These are phyloP conservation scores for Muschampia plurimacula DNA, from an alignment of 2,888 invertebrate genomes.

Conservation along the genomic window DNA sequence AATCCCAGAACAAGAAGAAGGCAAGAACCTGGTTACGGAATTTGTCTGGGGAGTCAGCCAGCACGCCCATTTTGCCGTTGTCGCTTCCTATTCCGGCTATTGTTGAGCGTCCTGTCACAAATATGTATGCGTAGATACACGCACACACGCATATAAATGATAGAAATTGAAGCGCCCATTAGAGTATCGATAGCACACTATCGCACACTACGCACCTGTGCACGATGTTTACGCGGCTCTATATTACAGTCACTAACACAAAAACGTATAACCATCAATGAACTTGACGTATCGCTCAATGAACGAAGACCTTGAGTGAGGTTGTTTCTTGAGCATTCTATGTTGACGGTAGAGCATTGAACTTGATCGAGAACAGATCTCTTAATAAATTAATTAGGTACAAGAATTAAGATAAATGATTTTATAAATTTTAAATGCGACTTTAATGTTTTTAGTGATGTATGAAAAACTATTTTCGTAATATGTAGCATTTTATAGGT, in stretches of 20 bases:
- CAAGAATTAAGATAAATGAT: constrained; percentile 36
- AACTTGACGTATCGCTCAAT: constrained; percentile 68
- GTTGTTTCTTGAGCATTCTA: constrained; percentile 63
- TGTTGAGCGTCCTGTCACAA: constrained; percentile 79
- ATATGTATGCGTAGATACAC: constrained; percentile 59
- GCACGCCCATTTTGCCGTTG: constrained; percentile 72
- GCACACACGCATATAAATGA: constrained; percentile 57
- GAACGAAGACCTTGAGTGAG: constrained; percentile 73
- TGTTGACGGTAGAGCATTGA: constrained; percentile 66
- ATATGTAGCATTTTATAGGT: neutral
- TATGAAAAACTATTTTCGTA: constrained; percentile 15
- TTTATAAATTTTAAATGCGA: constrained; percentile 20
- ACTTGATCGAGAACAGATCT: constrained; percentile 56
- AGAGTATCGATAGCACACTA: constrained; percentile 48
- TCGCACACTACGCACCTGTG: constrained; percentile 40
- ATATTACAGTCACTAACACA: constrained; percentile 51
- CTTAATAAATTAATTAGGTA: constrained; percentile 37
- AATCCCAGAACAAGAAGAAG: constrained; percentile 50
- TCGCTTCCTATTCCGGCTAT: constrained; percentile 84
- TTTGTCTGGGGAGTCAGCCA: constrained; percentile 71
- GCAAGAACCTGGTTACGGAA: constrained; percentile 75
- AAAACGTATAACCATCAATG: constrained; percentile 67
- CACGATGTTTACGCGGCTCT: constrained; percentile 32
- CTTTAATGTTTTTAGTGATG: constrained; percentile 12
- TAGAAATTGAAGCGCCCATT: constrained; percentile 47